Conservation (phyloP, 2,888 invertebrate species). For the Tortricodes alternella region DNA sequence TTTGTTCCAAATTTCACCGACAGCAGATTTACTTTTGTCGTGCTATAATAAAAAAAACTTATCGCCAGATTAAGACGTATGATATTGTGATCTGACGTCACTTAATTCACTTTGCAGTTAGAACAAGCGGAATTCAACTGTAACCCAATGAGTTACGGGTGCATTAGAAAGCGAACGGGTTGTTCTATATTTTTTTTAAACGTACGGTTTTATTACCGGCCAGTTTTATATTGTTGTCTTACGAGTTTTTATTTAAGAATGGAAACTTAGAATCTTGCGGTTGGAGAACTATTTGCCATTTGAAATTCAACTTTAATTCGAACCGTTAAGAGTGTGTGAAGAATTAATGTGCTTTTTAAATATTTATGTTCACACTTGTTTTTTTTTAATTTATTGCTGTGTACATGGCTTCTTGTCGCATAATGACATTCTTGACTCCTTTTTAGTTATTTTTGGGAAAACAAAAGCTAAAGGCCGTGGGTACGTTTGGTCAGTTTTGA, state of each 20-base stretch:
- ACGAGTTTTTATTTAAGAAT: slow-evolving; percentile 26
- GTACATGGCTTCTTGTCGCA: slow-evolving; percentile 30
- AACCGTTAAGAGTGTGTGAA: not conserved
- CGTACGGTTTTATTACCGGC: slow-evolving; percentile 25
- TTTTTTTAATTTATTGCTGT: slow-evolving; percentile 26
- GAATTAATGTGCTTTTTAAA: not conserved
- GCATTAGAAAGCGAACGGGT: not conserved
- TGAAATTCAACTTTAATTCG: slow-evolving; percentile 8
- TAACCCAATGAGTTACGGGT: not conserved
- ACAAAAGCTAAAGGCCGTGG: slow-evolving; percentile 31
- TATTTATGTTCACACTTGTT: slow-evolving; percentile 26
- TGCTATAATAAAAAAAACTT: slow-evolving; percentile 28
- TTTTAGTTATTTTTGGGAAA: slow-evolving; percentile 14
- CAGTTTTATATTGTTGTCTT: slow-evolving; percentile 31
- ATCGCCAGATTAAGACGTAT: slow-evolving; percentile 33
- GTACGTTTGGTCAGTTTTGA: slow-evolving; percentile 20
- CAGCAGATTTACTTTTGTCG: slow-evolving; percentile 7
- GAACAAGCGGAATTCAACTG: not conserved
- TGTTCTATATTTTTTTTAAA: slow-evolving; percentile 15
- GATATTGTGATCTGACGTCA: slow-evolving; percentile 29
- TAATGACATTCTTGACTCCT: slow-evolving; percentile 26
- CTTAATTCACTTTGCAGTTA: not conserved
- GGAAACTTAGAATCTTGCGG: not conserved
- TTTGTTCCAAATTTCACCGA: not conserved
- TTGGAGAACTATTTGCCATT: not conserved